Base-by-base conservation (phyloP, 1,140 invertebrate genomes). In the Limonius californicus region DNA sequence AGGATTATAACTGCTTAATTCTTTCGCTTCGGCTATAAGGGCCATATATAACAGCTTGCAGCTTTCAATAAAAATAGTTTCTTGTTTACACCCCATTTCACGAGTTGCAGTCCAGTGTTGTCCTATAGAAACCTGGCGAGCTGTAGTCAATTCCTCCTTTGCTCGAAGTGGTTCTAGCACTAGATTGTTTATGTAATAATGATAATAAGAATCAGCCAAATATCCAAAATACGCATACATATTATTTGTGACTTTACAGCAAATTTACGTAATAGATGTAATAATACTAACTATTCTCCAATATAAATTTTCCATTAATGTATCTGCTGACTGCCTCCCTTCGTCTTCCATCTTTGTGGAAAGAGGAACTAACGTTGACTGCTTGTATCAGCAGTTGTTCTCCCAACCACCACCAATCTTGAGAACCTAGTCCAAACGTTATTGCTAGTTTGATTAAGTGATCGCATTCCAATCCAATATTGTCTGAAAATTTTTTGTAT, bases 351-450 rank as follows among this genome's bases (percentile, higher is more conserved):
- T 82, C 78, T 0, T 75, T 35, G 11, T 78, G 32, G 56, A 80
- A 79, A 3, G 76, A 69, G 30, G 75, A 75, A 0, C 75, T 72
- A 1, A 79, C 74, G 8, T 73, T 72, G 2, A 85, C 72, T 0
- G 78, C 63, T 4, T 75, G 76, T 16, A 79, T 65, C 21, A 81
- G 81, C 11, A 86, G 74, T 32, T 79, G 80, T 54, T 86, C 80
- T 1, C 82, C 80, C 1, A 85, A 63, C 84, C 84, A 86, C 65
- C 81, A 76, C 71, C 83, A 84, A 21, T 82, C 80, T 63, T 77
- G 78, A 19, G 74, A 73, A 42, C 74, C 73, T 30, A 79, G 78
- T 54, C 79, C 73, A 61, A 81, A 84, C 54, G 71, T 68, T 18
- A 81, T 21, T 0, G 81, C 82, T 0, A 80, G 64, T 1, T 73